Evolutionary conservation across 2,888 invertebrate genomes (phyloP).

Genomic region (Anticlea derivata): DNA sequence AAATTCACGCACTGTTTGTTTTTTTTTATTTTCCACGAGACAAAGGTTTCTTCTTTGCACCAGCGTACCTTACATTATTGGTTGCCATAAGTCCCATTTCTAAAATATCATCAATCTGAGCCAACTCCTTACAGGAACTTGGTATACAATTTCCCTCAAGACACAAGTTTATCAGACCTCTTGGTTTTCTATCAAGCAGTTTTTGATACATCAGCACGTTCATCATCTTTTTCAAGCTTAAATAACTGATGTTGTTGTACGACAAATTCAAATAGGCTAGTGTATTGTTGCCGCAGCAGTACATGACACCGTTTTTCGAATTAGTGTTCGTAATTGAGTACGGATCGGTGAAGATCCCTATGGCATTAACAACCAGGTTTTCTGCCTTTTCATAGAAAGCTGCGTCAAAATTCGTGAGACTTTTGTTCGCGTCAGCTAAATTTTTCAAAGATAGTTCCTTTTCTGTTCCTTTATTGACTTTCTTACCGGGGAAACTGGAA

Average conservation of each 20-base stretch:
- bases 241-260: conserved; percentile 55
- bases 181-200: conserved; percentile 43
- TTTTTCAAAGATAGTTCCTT: conserved; percentile 13
- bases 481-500: conserved; percentile 2
- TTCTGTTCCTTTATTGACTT: conserved; percentile 22
- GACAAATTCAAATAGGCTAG: conserved; percentile 58
- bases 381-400: conserved; percentile 46
- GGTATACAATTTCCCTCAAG: conserved; percentile 65
- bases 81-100: conserved; percentile 10
- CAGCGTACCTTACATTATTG: neutral
- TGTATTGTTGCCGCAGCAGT: conserved; percentile 57
- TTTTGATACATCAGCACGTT: conserved; percentile 51
- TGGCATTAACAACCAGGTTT: conserved; percentile 34
- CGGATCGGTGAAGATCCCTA: conserved; percentile 52
- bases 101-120: conserved; percentile 46
- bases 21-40: conserved; percentile 9
- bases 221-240: conserved; percentile 48
- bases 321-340: conserved; percentile 42
- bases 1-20: neutral
- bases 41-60: neutral
- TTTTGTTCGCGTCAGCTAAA: conserved; percentile 36
- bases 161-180: conserved; percentile 54
- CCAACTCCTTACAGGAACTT: conserved; percentile 46
- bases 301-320: conserved; percentile 36
- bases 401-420: conserved; percentile 34